Evolutionary conservation across 2,113 vertebrate species (phyloP), one percentile per base, ranked within the genome.

Genomic region (Hippocampus abdominalis): DNA sequence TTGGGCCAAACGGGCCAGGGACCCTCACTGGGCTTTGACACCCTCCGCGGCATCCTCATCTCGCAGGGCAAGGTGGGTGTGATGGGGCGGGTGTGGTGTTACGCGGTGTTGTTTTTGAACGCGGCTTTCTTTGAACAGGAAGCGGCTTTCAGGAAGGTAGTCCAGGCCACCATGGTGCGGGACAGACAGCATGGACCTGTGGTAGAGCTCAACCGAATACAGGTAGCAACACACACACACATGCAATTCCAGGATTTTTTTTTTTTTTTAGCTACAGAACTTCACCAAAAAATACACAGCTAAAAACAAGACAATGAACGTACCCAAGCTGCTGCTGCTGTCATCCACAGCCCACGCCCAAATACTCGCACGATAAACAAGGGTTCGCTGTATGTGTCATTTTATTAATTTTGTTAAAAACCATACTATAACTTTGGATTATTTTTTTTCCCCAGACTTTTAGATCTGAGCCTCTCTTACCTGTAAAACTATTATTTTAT

Each of bases 121-220:
- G 27, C 1, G 63, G 40, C 18, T 59, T 0, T 44, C 23, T 39
- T 0, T 51, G 32, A 88, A 77, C 79, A 99, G 97, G 97, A 99
- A 89, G 97, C 95, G 36, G 97, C 97, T 42, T 99, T 99, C 87
- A 94, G 97, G 57, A 99, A 99, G 79, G 97, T 98, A 16, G 97
- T 99, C 3, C 97, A 99, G 81, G 97, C 97, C 25, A 99, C 97
- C 0, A 98, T 99, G 97, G 97, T 99, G 79, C 90, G 97, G 77
- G 97, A 99, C 86, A 87, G 97, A 25, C 97, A 99, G 64, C 97
- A 99, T 0, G 97, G 97, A 2, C 97, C 97, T 0, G 97, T 98
- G 0, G 97, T 99, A 69, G 97, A 99, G 76, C 92, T 99, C 72
- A 99, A 99, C 88, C 92, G 97, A 74, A 99, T 99, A 84, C 97